These are phyloP conservation scores for Zaprionus lineosus DNA, from an alignment of 2,888 invertebrate species.

Conservation along the genomic window DNA sequence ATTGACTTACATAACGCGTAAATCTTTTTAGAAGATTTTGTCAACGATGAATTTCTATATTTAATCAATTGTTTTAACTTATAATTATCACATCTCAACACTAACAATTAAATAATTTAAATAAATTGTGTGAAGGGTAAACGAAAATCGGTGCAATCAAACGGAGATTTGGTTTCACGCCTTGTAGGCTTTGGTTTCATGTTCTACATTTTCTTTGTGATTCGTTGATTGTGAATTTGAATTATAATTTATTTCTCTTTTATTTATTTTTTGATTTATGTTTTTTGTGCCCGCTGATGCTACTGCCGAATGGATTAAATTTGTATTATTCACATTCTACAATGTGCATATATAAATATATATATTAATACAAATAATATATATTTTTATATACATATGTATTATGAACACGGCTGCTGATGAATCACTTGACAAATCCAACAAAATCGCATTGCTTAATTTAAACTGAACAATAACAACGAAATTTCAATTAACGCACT, in stretches of 20 bases:
- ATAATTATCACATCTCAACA: too few species aligned
- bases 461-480: conserved; percentile 34
- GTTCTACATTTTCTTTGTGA: conserved; percentile 17
- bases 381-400: conserved; percentile 2
- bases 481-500: conserved; percentile 36
- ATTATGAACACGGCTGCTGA: conserved; percentile 28
- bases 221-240: conserved; percentile 36
- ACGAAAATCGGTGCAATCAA: neutral
- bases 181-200: conserved; percentile 13
- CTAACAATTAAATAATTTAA: too few species aligned
- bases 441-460: conserved; percentile 49
- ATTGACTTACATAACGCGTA: too few species aligned
- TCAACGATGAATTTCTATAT: too few species aligned
- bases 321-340: too few species aligned
- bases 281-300: conserved; percentile 62
- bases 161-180: conserved; percentile 17
- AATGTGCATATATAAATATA: conserved; percentile 14
- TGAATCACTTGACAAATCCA: conserved; percentile 55
- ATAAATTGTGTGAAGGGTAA: conserved; percentile 16
- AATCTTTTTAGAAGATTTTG: too few species aligned
- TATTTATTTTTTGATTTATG: conserved; percentile 70
- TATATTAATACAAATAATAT: conserved; percentile 14
- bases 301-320: conserved; percentile 51
- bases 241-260: conserved; percentile 60
- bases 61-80: too few species aligned